phyloP scores from a whole-genome alignment of 2,888 invertebrate genomes.

The Pyrocoelia pectoralis region DNA sequence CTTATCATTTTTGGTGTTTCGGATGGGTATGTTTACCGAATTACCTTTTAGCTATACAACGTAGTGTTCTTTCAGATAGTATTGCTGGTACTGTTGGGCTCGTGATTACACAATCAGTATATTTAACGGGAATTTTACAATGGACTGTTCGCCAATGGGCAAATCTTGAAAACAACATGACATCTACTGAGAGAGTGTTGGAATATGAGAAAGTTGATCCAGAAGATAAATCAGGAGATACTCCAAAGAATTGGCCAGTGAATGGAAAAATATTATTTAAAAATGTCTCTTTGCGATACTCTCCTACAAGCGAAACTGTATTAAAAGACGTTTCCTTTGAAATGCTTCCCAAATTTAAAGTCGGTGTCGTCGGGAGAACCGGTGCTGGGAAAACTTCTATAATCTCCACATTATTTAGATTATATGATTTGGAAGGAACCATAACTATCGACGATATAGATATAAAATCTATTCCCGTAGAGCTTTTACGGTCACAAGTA shows the following conservation, averaged over 20 bases:
- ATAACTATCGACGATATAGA: slow-evolving; percentile 82
- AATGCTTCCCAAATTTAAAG: slow-evolving; percentile 73
- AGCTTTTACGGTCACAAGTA: slow-evolving; percentile 75
- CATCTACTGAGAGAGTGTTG: slow-evolving; percentile 82
- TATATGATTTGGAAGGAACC: slow-evolving; percentile 78
- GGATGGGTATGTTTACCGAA: slow-evolving; percentile 31
- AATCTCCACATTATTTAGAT: slow-evolving; percentile 78
- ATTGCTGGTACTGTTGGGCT: slow-evolving; percentile 79
- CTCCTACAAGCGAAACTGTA: slow-evolving; percentile 73
- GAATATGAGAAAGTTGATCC: slow-evolving; percentile 60
- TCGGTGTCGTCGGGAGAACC: slow-evolving; percentile 81
- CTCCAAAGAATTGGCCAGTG: slow-evolving; percentile 75
- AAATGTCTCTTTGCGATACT: slow-evolving; percentile 75
- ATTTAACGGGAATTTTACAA: slow-evolving; percentile 73
- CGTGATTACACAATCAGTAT: slow-evolving; percentile 82
- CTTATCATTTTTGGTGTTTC: slow-evolving; percentile 30
- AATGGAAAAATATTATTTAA: slow-evolving; percentile 72
- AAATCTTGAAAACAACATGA: slow-evolving; percentile 82
- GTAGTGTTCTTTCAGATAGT: slow-evolving; percentile 55
- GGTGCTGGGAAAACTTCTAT: slow-evolving; percentile 84
- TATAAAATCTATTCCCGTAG: slow-evolving; percentile 73
- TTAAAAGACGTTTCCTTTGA: slow-evolving; percentile 73
- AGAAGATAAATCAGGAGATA: slow-evolving; percentile 54
- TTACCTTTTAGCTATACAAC: background rate
- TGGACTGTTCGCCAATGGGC: slow-evolving; percentile 84